These are phyloP conservation scores for Pantelozetes paolii DNA, from an alignment of 2,888 invertebrate species.

Conservation along the genomic window DNA sequence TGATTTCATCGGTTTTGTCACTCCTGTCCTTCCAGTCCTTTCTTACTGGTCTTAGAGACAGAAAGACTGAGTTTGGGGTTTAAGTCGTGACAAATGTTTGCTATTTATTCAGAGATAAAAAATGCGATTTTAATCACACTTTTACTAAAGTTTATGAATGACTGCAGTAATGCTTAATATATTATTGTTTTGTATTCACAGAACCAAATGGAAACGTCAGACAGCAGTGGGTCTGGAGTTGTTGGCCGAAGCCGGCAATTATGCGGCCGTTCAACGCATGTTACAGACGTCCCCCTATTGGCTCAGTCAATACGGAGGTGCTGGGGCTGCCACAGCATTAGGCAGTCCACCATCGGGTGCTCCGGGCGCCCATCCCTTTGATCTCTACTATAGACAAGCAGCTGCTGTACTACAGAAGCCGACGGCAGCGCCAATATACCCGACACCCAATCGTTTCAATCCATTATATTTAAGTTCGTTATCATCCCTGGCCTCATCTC, in stretches of 20 bases:
- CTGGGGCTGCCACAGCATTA: slow-evolving; percentile 56
- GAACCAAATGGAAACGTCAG: slow-evolving; percentile 97
- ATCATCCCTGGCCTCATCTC: slow-evolving; percentile 22
- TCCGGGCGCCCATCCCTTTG: slow-evolving; percentile 44
- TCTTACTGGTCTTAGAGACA: background rate
- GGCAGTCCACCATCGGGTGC: slow-evolving; percentile 35
- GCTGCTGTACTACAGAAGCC: slow-evolving; percentile 43
- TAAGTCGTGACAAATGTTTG: slow-evolving; percentile 6
- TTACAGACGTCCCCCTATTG: slow-evolving; percentile 50
- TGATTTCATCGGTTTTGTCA: background rate
- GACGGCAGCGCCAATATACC: slow-evolving; percentile 13
- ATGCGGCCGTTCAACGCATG: slow-evolving; percentile 94
- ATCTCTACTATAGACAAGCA: slow-evolving; percentile 49
- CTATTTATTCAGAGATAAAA: background rate
- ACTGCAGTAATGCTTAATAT: background rate
- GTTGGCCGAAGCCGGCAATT: slow-evolving; percentile 93
- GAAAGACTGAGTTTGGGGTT: background rate
- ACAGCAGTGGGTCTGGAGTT: slow-evolving; percentile 95
- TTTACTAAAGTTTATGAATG: background rate
- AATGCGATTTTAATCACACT: background rate
- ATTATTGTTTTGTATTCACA: slow-evolving; percentile 51
- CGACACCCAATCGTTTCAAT: slow-evolving; percentile 35
- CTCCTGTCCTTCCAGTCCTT: background rate
- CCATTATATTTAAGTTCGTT: slow-evolving; percentile 39
- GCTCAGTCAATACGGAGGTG: slow-evolving; percentile 48